Evolutionary conservation across 1,140 invertebrate genomes (phyloP), one percentile per base, ranked within the genome.

Genomic region (Physella acuta): DNA sequence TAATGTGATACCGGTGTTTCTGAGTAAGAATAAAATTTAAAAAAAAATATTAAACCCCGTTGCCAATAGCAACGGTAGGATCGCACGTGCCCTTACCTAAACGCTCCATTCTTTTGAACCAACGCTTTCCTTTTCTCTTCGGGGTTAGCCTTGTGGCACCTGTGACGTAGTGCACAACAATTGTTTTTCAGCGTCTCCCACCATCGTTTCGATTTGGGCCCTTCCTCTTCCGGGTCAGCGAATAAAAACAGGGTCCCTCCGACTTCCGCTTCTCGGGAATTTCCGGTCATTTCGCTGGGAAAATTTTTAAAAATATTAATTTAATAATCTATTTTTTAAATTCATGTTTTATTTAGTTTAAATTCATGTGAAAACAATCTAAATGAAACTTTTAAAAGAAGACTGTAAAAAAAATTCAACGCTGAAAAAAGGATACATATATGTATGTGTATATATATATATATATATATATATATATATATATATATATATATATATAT

Each of bases 51-150:
- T 17, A 14, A 55, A 55, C 5, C 5, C 24, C 24, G 52, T n/a
- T 14, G 24, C 24, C 8, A 55, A 4, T 60, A 30, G 8, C 33
- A n/a, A 28, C 11, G 53, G 26, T 14, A 56, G 11, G 16, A n/a
- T 11, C 14, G 26, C 34, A 16, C 8, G 3, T 24, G 5, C 33
- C 30, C 28, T 44, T 3, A 68, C 66, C 66, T 68, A 39, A 44
- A 68, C 2, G 4, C 11, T 1, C 66, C 66, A 36, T 68, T 68
- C n/a, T 68, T 68, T 68, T 74, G 73, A 24, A 79, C 72, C n/a
- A 79, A 34, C 5, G 74, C 78, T 51, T 76, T 74, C 33, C 79
- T 60, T 58, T 76, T 76, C 11, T 75, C 73, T 60, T 81, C 76
- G 3, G 68, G 62, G 26, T 78, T 73, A 16, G 74, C 73, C n/a